Percentiles rank a stretch among this genome's conserved stretches.
Evolutionary conservation across 2,888 invertebrate species (phyloP).

Genomic region (Perizoma affinitatum): DNA sequence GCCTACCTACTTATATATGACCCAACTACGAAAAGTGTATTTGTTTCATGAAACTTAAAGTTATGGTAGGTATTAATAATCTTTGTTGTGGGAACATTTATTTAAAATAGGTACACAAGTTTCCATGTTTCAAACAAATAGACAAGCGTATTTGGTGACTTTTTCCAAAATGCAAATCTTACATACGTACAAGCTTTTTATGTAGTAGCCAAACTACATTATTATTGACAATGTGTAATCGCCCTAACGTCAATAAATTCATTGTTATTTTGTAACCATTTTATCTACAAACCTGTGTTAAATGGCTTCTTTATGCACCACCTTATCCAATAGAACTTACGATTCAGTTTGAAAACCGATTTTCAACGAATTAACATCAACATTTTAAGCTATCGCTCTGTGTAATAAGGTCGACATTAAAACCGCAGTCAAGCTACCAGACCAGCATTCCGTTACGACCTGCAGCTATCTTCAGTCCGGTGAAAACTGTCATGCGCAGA

Average conservation of each 20-base stretch:
- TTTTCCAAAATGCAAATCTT: too few species aligned
- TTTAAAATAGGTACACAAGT: too few species aligned
- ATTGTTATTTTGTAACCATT: conserved; percentile 28
- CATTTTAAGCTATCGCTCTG: not conserved
- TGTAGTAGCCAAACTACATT: not conserved
- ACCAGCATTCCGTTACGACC: not conserved
- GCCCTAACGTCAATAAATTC: conserved; percentile 23
- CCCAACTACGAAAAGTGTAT: too few species aligned
- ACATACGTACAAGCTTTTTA: too few species aligned
- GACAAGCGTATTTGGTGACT: too few species aligned
- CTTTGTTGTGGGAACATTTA: too few species aligned
- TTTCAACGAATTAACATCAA: not conserved
- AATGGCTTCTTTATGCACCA: not conserved
- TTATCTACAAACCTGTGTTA: conserved; percentile 14
- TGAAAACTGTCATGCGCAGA: conserved; percentile 22
- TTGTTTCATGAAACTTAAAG: too few species aligned
- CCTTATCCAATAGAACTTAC: not conserved
- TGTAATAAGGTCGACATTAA: conserved; percentile 6
- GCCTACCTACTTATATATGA: too few species aligned
- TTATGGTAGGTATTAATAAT: too few species aligned
- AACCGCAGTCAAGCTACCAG: not conserved
- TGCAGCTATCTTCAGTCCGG: conserved; percentile 22
- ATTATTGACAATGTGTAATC: conserved; percentile 19
- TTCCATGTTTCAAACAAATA: too few species aligned
- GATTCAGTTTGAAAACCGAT: not conserved